A percentile compares a stretch with the other conserved stretches of the same genome.
Conservation (phyloP, 1,140 invertebrate species). For the Hylaeus volcanicus region DNA sequence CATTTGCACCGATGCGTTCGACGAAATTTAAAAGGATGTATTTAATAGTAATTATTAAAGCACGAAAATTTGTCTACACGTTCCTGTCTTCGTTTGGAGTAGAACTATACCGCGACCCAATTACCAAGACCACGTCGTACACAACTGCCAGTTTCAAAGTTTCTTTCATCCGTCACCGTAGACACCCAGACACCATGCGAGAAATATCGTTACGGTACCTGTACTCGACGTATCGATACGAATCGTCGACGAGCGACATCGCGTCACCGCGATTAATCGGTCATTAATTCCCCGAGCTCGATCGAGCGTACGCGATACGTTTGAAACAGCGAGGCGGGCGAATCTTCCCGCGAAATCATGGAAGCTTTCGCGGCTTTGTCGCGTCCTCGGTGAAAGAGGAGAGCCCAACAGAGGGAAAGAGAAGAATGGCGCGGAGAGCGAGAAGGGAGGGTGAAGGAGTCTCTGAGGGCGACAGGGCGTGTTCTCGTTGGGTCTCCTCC, state of each 20-base stretch:
- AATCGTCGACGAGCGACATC: not conserved
- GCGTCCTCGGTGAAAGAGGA: slow-evolving; percentile 15
- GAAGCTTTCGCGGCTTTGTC: slow-evolving; percentile 42
- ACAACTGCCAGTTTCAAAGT: too few species aligned
- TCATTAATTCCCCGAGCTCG: slow-evolving; percentile 23
- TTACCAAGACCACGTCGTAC: too few species aligned
- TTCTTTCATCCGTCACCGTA: too few species aligned
- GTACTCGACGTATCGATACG: too few species aligned
- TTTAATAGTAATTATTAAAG: too few species aligned
- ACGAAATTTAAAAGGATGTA: too few species aligned
- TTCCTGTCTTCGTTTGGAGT: too few species aligned
- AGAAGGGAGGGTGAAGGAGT: slow-evolving; percentile 53
- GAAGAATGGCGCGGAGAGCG: not conserved
- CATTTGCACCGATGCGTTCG: too few species aligned
- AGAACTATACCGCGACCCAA: too few species aligned
- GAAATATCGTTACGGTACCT: too few species aligned
- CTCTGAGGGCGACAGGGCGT: slow-evolving; percentile 63
- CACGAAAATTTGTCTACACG: too few species aligned
- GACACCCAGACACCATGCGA: too few species aligned
- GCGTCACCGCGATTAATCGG: slow-evolving; percentile 23
- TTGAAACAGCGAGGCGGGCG: slow-evolving; percentile 13
- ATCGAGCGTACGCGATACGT: slow-evolving; percentile 20
- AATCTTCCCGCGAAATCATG: slow-evolving; percentile 44
- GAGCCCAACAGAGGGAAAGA: not conserved
- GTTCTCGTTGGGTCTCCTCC: slow-evolving; percentile 52